Evolutionary conservation across 1,140 invertebrate genomes (phyloP), one percentile per base, ranked within the genome.

Genomic region (Oreohelix idahoensis): DNA sequence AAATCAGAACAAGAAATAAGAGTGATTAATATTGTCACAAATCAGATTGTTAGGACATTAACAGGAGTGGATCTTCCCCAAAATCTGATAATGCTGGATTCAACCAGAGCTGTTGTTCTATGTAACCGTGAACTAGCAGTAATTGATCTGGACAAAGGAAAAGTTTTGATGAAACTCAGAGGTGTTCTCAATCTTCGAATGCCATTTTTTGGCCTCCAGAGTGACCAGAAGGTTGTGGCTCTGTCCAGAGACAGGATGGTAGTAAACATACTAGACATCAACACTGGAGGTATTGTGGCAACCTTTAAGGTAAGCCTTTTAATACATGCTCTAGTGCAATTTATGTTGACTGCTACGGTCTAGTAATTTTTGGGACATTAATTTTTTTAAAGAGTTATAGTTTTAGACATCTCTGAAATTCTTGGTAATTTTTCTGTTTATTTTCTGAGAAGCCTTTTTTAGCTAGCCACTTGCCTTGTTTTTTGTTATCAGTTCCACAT

Each of bases 111-210:
- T 83, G 95, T 97, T 83, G 96, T 97, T 58, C 93, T 97, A 29
- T 97, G 96, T 91, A 94, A 95, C 75, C 92, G 96, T 36, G 96
- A 97, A 91, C 94, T 97, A 10, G 94, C 94, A 83, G 94, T 97
- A 26, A 96, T 96, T 87, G 95, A 97, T 92, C 92, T 97, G 23
- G 94, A 97, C 89, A 94, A 94, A 90, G 96, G 96, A 79, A 93
- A 93, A 78, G 94, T 96, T 87, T 85, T 96, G 49, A 95, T 95
- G 15, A 95, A 96, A 83, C 91, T 97, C 17, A 96, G 97, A 89
- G 94, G 96, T 51, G 96, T 97, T 2, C 97, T 97, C 96, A 97
- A 97, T 93, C 96, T 97, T 89, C 97, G 97, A 92, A 97, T 97
- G 96, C 96, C 96, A 51, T 97, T 95, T 91, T 97, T 95, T 93